Base-by-base conservation (phyloP, 1,140 invertebrate species). In the Drosophila nigrodunni region DNA sequence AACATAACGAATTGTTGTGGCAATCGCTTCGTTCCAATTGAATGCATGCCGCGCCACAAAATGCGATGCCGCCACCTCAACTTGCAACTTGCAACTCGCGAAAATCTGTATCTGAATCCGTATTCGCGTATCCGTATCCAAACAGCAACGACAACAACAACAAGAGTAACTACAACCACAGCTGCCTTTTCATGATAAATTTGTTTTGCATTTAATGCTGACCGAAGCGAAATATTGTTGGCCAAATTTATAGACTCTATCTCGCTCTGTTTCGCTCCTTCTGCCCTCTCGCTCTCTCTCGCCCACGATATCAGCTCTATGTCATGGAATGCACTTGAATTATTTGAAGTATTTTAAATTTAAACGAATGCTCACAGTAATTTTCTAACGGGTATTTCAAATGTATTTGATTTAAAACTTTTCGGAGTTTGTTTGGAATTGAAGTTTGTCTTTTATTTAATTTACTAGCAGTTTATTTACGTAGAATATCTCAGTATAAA, bases 1-100 rank as follows among this genome's bases (percentile, higher is more conserved):
- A 88, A 88, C 83, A 88, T 88, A 88, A 88, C 83, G 83, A 88
- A 88, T 88, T 88, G 83, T 88, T 89, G 85, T 89, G 85, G 83
- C 85, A 89, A 88, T 88, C 83, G 83, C 74, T 88, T 88, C 83
- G 83, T 88, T 88, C 83, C 83, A 88, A 85, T 88, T 88, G 83
- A 88, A 88, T 88, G 83, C 80, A 74, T 74, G 85, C 85, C 82
- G 86, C 83, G 72, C 82, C 83, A 73, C 76, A 47, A 80, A 82
- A 82, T 37, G 50, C 34, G 50, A n/a, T 7, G 41, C 57, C 46
- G 75, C 66, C 66, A 71, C 52, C 66, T 69, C 71, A 55, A 58
- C 44, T 58, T 79, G 43, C 74, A 70, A 54, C 70, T 44, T 54
- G 68, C 68, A 71, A 68, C 58, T 68, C 30, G 61, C 52, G 52